These are phyloP conservation scores for Brachyalestes nurse DNA, from an alignment of 2,797 vertebrate species.

Conservation along the genomic window DNA sequence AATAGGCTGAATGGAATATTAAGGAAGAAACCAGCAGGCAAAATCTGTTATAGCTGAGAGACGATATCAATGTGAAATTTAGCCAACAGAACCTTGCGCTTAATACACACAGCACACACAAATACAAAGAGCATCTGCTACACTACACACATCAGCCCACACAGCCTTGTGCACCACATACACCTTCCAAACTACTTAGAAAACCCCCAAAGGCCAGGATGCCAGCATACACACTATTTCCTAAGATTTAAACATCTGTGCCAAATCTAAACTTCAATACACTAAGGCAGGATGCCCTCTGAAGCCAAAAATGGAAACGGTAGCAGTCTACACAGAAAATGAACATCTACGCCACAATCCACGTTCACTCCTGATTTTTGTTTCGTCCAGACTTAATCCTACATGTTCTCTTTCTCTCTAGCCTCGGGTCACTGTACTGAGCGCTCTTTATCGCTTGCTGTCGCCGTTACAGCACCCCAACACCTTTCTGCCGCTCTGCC, in stretches of 20 bases:
- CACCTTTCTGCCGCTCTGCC: constrained; percentile 66
- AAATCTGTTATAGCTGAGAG: neutral
- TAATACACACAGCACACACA: neutral
- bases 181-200: neutral
- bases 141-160: neutral
- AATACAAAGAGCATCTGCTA: neutral
- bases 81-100: neutral
- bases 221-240: neutral
- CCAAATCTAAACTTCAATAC: neutral
- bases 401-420: constrained; percentile 1
- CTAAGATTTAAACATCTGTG: neutral
- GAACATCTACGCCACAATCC: constrained; percentile 43
- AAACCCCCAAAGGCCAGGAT: neutral
- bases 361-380: constrained; percentile 8
- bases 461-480: constrained; percentile 69
- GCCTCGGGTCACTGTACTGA: constrained; percentile 37
- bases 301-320: neutral
- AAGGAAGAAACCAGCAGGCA: too few species aligned
- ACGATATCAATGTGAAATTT: neutral
- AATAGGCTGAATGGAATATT: too few species aligned
- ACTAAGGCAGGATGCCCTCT: neutral
- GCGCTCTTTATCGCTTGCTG: constrained; percentile 64
- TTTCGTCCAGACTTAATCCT: constrained; percentile 56
- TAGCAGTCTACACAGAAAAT: neutral
- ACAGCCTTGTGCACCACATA: neutral